A percentile compares a stretch with the other conserved stretches of the same genome.
These are phyloP conservation scores for Argopecten irradians DNA, from an alignment of 1,140 invertebrate genomes.

Conservation along the genomic window DNA sequence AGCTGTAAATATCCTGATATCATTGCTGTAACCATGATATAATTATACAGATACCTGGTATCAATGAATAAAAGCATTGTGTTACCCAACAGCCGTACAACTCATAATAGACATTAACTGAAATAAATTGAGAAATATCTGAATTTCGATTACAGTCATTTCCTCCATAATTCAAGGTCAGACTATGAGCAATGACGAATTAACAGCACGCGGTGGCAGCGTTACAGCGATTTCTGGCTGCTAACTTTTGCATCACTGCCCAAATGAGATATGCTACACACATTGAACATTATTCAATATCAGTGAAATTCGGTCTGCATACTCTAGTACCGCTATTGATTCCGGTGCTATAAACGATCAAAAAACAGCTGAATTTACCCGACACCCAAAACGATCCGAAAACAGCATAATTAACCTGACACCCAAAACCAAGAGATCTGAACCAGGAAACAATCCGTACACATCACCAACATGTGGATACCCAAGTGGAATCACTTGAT, in stretches of 20 bases:
- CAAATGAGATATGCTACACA: background rate
- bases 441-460: background rate
- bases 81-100: background rate
- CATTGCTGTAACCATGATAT: background rate
- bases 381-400: background rate
- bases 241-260: background rate
- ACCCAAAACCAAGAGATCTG: background rate
- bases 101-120: background rate
- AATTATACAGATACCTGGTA: background rate
- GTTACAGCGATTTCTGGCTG: background rate
- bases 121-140: background rate
- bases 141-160: background rate
- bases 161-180: background rate
- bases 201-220: background rate
- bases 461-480: background rate
- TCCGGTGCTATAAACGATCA: background rate
- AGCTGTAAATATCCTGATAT: background rate
- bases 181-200: background rate
- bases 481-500: background rate
- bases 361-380: background rate
- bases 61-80: background rate
- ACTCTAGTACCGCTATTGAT: background rate
- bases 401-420: background rate
- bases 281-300: slow-evolving; percentile 23
- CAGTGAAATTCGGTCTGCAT: background rate